Evolutionary conservation across 2,113 vertebrate genomes (phyloP), one percentile per base, ranked within the genome.

Genomic region (Tetrao urogallus): DNA sequence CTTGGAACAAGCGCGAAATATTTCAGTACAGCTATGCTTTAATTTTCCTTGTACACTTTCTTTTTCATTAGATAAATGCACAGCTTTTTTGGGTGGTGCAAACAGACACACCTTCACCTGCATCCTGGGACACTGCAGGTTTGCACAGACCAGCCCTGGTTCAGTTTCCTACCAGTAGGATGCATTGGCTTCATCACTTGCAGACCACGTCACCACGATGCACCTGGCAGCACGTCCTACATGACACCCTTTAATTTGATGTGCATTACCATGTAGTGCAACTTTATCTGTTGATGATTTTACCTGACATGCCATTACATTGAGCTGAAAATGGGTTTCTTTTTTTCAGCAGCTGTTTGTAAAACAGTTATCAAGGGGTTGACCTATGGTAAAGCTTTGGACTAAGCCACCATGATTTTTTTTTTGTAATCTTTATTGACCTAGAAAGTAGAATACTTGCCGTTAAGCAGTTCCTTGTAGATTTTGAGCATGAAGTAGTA

Each of bases 241-340:
- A 42, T 5, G 3, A 25, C 81, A 54, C 64, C 57, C 69, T 78
- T 86, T 40, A 27, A 52, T 60, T 70, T 88, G 61, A 77, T 65
- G 65, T 65, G 96, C 96, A 93, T 95, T 94, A 95, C 93, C 95
- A 84, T 88, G 90, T 95, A 94, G 94, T 89, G 90, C 96, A 88
- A 72, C 88, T 80, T 81, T 22, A 89, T 28, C 72, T 30, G 0
- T 25, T 75, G 54, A 42, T 67, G 72, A 83, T 60, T 92, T 86
- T 84, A 84, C 85, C 92, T 69, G 76, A 90, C 72, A 79, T 38
- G 58, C 78, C 66, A 95, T 95, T 94, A 95, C 95, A 95, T 58
- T 20, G 70, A 92, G 93, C 92, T 86, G 94, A 75, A 88, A 92
- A 66, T 14, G 63, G 80, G 77, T 78, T 86, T 90, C 88, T 79